Evolutionary conservation across 2,888 invertebrate species (phyloP), one percentile per base, ranked within the genome.

Genomic region (Eledone cirrhosa): DNA sequence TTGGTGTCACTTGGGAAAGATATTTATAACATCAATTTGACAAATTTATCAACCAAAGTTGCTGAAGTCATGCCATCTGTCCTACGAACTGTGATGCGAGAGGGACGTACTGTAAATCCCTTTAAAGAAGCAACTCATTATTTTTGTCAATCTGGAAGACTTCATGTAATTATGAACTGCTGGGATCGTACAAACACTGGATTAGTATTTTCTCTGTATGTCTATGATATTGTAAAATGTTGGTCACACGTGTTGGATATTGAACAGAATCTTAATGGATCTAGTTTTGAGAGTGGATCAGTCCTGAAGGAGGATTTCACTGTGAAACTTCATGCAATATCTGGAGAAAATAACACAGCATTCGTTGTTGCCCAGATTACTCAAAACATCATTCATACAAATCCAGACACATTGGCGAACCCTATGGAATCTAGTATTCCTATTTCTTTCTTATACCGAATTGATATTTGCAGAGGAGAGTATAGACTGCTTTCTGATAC

Each of bases 231-330:
- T 2, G 13, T 72, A 8, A 48, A 27, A 7, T 47, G n/a, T 27
- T 76, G 76, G 76, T 48, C 48, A 8, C 76, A 24, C 0, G 2
- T 76, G 14, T 48, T 76, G 3, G 48, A 76, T 16, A 76, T 76
- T 48, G 24, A 22, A 0, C 47, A 76, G 22, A 24, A 76, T 11
- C 24, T 76, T 1, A 29, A 31, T 27, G 29, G 47, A 13, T 27
- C 24, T 7, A 2, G n/a, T 0, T 48, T 48, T 14, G 4, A 27
- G 11, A 76, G 24, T 1, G 14, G 13, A n/a, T 7, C 14, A 0
- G n/a, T 27, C 27, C 8, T 2, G n/a, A 27, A 63, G n/a, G 76
- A 76, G 1, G 29, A 76, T 48, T 22, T 76, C 24, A n/a, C n/a
- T 48, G 48, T 47, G 19, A 76, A 29, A 14, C 48, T 48, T 3